Base-by-base conservation (phyloP, 2,888 invertebrate genomes). In the Altica lythri region DNA sequence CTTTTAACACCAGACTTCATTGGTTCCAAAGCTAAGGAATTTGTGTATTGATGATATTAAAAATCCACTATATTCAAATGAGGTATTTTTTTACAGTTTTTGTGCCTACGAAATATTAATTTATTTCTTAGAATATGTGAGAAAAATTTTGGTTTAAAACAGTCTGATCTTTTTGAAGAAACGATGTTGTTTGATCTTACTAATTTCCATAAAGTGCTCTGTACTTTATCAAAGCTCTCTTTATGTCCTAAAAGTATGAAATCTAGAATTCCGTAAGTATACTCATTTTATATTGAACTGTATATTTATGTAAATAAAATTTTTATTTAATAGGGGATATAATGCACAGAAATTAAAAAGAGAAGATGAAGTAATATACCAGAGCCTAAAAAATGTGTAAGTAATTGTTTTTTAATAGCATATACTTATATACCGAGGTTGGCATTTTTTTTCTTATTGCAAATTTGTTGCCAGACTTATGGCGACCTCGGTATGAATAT, bases 171-270 rank as follows among this genome's bases (percentile, higher is more conserved):
- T 22, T 99, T 98, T 75, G 95, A 96, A 69, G 90, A 95, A 1
- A 84, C 88, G n/a, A 94, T 95, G 88, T 81, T 99, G 45, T 98
- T 95, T 74, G 95, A 97, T 76, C 81, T 96, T 64, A 90, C 92
- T 47, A 93, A 97, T 79, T 98, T 99, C 78, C 92, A 92, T 77
- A 86, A 91, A 72, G 96, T 97, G 27, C 80, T 97, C 58, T 90
- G 91, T 72, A 95, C 95, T 0, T 79, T 97, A 48, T 92, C 95
- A 4, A 90, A 88, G 71, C 81, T 97, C 55, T 96, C 95, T 50
- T 86, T 89, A 71, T 88, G 89, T 64, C 81, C 86, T 1, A 88
- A 88, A 75, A 86, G 88, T 10, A 78, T 81, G 44, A 76, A 78
- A 61, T 82, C 82, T 68, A 86, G 86, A 70, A 83, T 92, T 68